Base-by-base conservation (phyloP, 1,140 invertebrate genomes). In the Plutomurus gul region DNA sequence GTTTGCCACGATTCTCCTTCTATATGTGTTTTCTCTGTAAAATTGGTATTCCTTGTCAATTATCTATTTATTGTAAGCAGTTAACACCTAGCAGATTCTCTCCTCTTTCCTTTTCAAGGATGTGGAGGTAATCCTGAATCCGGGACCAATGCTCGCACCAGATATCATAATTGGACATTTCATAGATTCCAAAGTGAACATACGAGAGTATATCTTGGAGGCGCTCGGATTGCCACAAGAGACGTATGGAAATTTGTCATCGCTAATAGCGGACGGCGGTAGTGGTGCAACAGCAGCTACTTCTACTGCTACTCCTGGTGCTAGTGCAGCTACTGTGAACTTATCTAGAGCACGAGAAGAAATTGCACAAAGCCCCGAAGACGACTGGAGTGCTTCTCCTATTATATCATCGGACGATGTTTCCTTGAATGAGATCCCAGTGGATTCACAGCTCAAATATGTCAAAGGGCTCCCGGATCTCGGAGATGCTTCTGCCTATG, bases 81-180 rank as follows among this genome's bases (percentile, higher is more conserved):
- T 30, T 25, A 43, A 43, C 39, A 7, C 39, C 39, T 8, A 43
- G 39, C 16, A n/a, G n/a, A n/a, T n/a, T n/a, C n/a, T 33, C 8
- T 36, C 8, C 36, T 65, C 4, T 16, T 65, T 65, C 13, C 3
- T 11, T 49, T 70, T 56, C 10, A 73, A 84, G 82, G 82, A 84
- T 60, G 33, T 79, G 8, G 82, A 82, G 56, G 77, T 82, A 6
- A 75, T 84, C 56, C 49, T 84, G 6, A 80, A 70, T 36, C n/a
- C 76, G 13, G 60, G 76, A 6, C 80, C 82, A 13, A 78, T 84
- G 72, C 4, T 84, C 11, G 76, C 82, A 13, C 82, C 82, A 16
- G 81, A 84, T 20, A 78, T 84, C 18, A 39, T 82, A n/a, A 76
- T 83, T 30, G 77, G 75, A 0, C 37, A 78, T 22, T 83, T 79